phyloP scores from a whole-genome alignment of 2,113 vertebrate genomes.

The Solea solea region DNA sequence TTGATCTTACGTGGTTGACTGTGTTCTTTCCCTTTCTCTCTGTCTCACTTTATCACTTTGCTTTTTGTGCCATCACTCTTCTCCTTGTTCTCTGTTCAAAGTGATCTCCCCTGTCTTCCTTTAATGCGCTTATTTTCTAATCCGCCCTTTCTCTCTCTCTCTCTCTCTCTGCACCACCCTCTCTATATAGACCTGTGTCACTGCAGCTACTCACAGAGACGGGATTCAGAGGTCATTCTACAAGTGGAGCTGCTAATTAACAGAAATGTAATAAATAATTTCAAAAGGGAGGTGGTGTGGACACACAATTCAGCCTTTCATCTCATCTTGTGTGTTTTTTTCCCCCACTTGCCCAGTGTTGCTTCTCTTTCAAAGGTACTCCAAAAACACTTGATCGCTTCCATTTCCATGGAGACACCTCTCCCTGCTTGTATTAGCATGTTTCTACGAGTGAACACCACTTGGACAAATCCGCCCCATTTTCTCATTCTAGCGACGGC shows the following conservation, averaged over 20 bases:
- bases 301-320: constrained; percentile 42
- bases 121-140: constrained; percentile 45
- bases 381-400: constrained; percentile 62
- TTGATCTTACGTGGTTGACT: constrained; percentile 41
- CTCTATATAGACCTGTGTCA: constrained; percentile 41
- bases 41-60: constrained; percentile 38
- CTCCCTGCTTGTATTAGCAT: constrained; percentile 58
- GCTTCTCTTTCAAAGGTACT: constrained; percentile 52
- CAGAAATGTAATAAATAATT: constrained; percentile 60
- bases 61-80: constrained; percentile 31
- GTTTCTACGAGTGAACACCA: constrained; percentile 63
- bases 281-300: constrained; percentile 60
- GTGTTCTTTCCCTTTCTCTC: constrained; percentile 27
- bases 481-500: constrained; percentile 70
- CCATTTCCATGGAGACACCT: constrained; percentile 65
- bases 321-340: constrained; percentile 44
- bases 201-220: constrained; percentile 40
- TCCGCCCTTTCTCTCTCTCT: constrained; percentile 35
- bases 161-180: constrained; percentile 24
- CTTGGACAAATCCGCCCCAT: constrained; percentile 70
- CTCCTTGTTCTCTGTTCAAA: constrained; percentile 38
- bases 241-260: constrained; percentile 76
- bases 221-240: constrained; percentile 71
- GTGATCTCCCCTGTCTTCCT: constrained; percentile 34
- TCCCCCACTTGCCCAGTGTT: constrained; percentile 4